Evolutionary conservation across 2,797 vertebrate genomes (phyloP), one percentile per base, ranked within the genome.

Genomic region (Manis pentadactyla): DNA sequence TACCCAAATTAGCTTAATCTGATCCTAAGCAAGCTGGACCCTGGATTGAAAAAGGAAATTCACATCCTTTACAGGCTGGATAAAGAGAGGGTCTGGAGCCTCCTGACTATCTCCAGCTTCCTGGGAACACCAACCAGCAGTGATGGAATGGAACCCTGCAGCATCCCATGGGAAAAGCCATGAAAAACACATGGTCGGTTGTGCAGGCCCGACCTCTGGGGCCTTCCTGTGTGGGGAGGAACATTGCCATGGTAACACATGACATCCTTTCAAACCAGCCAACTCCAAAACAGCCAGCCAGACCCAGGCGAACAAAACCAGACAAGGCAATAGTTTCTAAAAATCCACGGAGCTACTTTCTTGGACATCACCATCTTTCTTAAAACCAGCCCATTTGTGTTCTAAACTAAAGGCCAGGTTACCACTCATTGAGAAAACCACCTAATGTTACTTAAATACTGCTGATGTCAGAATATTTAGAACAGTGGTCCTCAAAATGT

Each of bases 231-330:
- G 2, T 37, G 57, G 75, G 91, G 90, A 92, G 90, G 84, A 85
- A 85, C 69, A 95, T 94, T 91, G 79, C 89, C 94, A 96, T 96
- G 94, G 94, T 90, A 93, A 97, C 95, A 81, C 8, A 74, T 19
- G 82, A 75, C 66, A 87, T 83, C 89, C 82, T 42, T 83, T 37
- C 4, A 64, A 96, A 87, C 63, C 82, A 96, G 55, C 66, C 77
- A 96, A 92, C 55, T 71, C 83, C 78, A 59, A 81, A 87, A 87
- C 37, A 95, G 84, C 83, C 7, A 2, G 49, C 81, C 64, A 94
- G 89, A 88, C 25, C 57, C 59, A 49, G 74, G 63, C 66, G 78
- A 90, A 61, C 42, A 66, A 88, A 95, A 96, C 57, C 69, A 90
- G 94, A 71, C 59, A 46, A 25, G 34, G 74, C 37, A 69, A 92